Evolutionary conservation across 2,888 invertebrate genomes (phyloP), one percentile per base, ranked within the genome.

Genomic region (Callyntrura guangdongensis): DNA sequence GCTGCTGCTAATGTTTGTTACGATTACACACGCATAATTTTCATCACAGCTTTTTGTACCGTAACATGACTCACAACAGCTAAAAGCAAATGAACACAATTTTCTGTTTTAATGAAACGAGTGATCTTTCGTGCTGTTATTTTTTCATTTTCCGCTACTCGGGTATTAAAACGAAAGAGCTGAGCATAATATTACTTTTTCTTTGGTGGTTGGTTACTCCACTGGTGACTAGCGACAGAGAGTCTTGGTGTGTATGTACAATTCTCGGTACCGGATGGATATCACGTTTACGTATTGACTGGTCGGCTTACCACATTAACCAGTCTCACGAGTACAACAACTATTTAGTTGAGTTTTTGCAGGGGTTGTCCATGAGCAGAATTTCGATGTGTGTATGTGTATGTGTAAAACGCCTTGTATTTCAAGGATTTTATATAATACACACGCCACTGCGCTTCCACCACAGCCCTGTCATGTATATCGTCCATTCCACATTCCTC

Each of bases 371-470:
- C 36, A n/a, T 69, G 36, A 53, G 17, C 53, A n/a, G 56, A 47
- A 49, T 49, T 47, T 49, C 22, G 12, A 25, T 14, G 27, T 22
- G 25, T 25, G 11, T 3, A 17, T 74, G 0, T 74, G 20, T 49
- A 6, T 36, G 36, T 36, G 36, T 36, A 22, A 17, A 49, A 77
- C 53, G 20, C 22, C 22, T 45, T 45, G 59, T 22, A 59, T 77
- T 79, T 86, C 22, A 77, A 64, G 79, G 86, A 64, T 77, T 86
- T 77, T 53, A 45, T 64, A 22, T 77, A 49, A 74, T 72, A 59
- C 22, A 59, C 45, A 56, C 27, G 53, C 49, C 14, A 4, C 27
- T 61, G 14, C 82, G 12, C 49, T 61, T 17, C 20, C 61, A 36
- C n/a, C 77, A 77, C 49, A 27, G 1, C 45, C 14, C 64, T n/a